Conservation (phyloP, 1,140 invertebrate species). For the Rhopalosiphum padi region DNA sequence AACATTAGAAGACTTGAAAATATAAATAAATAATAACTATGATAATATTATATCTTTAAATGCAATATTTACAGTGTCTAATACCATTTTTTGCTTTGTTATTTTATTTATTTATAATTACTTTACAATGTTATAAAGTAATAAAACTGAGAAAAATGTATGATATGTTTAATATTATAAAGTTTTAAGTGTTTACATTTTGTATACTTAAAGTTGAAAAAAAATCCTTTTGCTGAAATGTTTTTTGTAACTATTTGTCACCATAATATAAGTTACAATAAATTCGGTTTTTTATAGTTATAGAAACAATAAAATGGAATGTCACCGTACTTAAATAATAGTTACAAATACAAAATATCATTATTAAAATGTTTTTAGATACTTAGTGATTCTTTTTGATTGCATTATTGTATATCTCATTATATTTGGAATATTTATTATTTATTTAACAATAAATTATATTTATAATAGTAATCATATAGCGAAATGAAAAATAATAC, state of each 20-base stretch:
- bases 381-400: not conserved
- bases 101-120: conserved; percentile 15
- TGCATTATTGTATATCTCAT: not conserved
- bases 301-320: not conserved
- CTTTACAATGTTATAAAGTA: not conserved
- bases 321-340: not conserved
- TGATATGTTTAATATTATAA: not conserved
- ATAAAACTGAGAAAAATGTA: not conserved
- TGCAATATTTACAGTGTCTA: not conserved
- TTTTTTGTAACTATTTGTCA: not conserved
- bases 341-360: not conserved
- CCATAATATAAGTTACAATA: not conserved
- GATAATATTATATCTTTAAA: not conserved
- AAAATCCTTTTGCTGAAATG: not conserved
- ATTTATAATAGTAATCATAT: not conserved
- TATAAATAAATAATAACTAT: not conserved
- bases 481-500: not conserved
- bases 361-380: not conserved
- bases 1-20: not conserved
- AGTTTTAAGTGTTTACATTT: not conserved
- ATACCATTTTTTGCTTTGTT: not conserved
- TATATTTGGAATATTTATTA: not conserved
- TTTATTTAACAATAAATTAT: too few relatives aligned
- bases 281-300: conserved; percentile 13
- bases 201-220: not conserved